A percentile compares a stretch with the other conserved stretches of the same genome.
These are phyloP conservation scores for Cynaeus angustus DNA, from an alignment of 2,888 invertebrate genomes.

Conservation along the genomic window DNA sequence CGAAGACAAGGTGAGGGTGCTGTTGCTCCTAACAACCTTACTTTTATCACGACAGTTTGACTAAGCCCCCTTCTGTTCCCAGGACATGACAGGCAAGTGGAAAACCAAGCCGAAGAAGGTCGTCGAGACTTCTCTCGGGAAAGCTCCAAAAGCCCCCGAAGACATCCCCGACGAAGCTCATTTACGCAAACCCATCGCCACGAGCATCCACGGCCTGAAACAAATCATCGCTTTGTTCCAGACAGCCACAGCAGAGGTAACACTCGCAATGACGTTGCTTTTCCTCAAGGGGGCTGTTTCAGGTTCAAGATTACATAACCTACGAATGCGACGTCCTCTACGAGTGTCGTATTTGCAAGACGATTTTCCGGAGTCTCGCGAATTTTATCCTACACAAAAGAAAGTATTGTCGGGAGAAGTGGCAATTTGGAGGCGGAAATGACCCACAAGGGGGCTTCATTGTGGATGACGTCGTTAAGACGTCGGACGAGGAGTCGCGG, in stretches of 20 bases:
- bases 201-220: constrained; percentile 80
- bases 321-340: constrained; percentile 92
- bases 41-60: not conserved
- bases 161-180: constrained; percentile 69
- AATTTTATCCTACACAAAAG: constrained; percentile 94
- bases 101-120: constrained; percentile 62
- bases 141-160: constrained; percentile 58
- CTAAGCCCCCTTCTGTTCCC: not conserved
- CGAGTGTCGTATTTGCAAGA: constrained; percentile 91
- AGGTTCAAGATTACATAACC: constrained; percentile 83
- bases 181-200: constrained; percentile 78
- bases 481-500: constrained; percentile 16
- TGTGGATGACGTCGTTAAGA: not conserved
- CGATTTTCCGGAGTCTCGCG: constrained; percentile 88
- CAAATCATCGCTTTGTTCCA: constrained; percentile 83
- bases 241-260: constrained; percentile 84
- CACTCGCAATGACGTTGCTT: constrained; percentile 37
- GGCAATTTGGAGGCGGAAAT: constrained; percentile 53
- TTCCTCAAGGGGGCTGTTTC: constrained; percentile 62
- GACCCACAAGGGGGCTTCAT: constrained; percentile 7
- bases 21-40: not conserved
- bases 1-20: not conserved
- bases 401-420: constrained; percentile 82
- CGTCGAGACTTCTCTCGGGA: constrained; percentile 65
- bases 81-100: constrained; percentile 55